A percentile compares a stretch with the other conserved stretches of the same genome.
phyloP scores from a whole-genome alignment of 1,140 invertebrate genomes.

The Drosophila kurseongensis region DNA sequence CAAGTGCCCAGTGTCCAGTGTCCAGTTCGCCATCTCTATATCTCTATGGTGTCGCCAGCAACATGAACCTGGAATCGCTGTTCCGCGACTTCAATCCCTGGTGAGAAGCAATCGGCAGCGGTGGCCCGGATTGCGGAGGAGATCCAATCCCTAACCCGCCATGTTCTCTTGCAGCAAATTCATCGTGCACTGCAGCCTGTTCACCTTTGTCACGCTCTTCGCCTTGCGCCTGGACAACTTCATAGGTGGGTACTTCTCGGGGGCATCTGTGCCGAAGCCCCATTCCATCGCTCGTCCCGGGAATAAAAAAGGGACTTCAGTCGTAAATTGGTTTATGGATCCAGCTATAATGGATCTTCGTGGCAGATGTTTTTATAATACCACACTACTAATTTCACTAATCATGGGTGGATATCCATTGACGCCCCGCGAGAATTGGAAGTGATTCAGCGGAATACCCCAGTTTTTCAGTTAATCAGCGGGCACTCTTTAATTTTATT shows the following conservation, averaged over 20 bases:
- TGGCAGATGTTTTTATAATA: too few relatives aligned
- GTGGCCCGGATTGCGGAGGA: background rate
- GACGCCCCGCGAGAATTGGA: background rate
- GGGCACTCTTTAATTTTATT: too few relatives aligned
- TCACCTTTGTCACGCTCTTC: conserved; percentile 95
- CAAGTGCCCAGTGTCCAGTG: conserved; percentile 14
- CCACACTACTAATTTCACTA: too few relatives aligned
- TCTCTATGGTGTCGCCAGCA: conserved; percentile 40
- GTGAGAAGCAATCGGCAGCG: conserved; percentile 84
- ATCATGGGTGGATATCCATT: too few relatives aligned
- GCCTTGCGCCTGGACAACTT: conserved; percentile 94
- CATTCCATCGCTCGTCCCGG: background rate
- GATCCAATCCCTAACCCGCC: background rate
- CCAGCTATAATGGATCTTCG: too few relatives aligned
- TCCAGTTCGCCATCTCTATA: conserved; percentile 8
- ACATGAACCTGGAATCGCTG: conserved; percentile 94
- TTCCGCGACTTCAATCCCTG: conserved; percentile 97
- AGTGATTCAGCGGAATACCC: background rate
- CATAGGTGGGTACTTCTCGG: conserved; percentile 84
- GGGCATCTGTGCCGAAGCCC: background rate
- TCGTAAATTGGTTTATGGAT: too few relatives aligned
- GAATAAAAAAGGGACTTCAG: background rate
- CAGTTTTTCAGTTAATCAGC: background rate
- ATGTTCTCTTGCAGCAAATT: conserved; percentile 93
- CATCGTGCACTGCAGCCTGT: conserved; percentile 95